Base-by-base conservation (phyloP, 2,797 vertebrate species). In the Arvicola amphibius region DNA sequence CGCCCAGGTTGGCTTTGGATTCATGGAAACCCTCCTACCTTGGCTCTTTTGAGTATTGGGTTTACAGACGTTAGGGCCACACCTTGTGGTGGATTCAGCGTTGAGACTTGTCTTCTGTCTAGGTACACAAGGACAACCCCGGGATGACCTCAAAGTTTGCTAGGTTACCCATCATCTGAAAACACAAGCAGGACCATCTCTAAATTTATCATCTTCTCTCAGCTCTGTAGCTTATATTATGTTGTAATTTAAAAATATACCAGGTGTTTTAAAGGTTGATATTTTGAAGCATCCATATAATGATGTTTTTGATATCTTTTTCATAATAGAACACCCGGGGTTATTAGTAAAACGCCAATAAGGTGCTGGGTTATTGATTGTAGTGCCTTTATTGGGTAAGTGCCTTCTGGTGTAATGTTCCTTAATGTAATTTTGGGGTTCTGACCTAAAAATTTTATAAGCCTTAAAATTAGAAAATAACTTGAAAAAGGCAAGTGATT, bases 301-400 rank as follows among this genome's bases (percentile, higher is more conserved):
- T 88, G 88, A 80, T 96, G 93, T 84, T 97, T 96, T 92, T 85
- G 56, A n/a, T 96, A 78, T 93, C 10, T 95, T 96, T 96, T 96
- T 95, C 95, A 98, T 98, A 98, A 98, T 97, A 97, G 97, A 97
- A 79, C 92, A 92, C 86, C 96, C 81, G 77, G 89, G 89, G 56
- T 97, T 98, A 97, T 98, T 96, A 98, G 98, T 98, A 98, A 98
- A 98, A 97, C 83, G 97, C 95, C 96, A 88, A 32, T 94, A 80
- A 98, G 98, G 90, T 23, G 78, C 96, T 95, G 61, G 0, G 0
- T 96, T 98, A 98, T 96, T 92, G 94, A 96, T 97, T 73, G 77
- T 37, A 83, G 93, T 96, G 98, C 95, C 93, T 96, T 90, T 90
- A 3, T 91, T 96, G 89, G 74, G 3, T 46, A 93, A 97, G 40